Percentiles rank a stretch among this genome's conserved stretches.
Evolutionary conservation across 23 tunicate species (phyloP).

Genomic region (Styela plicata): DNA sequence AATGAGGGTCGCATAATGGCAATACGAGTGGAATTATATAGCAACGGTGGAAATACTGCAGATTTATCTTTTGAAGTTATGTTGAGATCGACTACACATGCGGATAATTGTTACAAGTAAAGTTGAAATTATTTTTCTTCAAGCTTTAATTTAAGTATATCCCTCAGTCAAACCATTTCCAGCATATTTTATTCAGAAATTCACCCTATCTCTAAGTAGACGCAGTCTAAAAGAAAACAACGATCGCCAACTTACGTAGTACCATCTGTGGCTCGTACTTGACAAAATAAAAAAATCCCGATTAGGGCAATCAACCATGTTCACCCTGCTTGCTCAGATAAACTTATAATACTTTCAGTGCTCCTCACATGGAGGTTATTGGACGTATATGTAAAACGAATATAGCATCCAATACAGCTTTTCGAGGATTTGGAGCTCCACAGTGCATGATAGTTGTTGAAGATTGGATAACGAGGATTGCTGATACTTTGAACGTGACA

Average conservation of each 20-base stretch:
- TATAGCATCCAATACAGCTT: slow-evolving; percentile 39
- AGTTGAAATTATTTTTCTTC: not conserved
- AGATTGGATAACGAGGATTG: slow-evolving; percentile 28
- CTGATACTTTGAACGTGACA: not conserved
- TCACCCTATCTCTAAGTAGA: no score
- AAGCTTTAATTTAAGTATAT: no score
- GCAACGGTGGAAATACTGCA: slow-evolving; percentile 39
- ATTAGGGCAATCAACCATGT: no score
- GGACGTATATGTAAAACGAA: slow-evolving; percentile 42
- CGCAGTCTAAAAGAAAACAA: no score
- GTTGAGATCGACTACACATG: not conserved
- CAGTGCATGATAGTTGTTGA: slow-evolving; percentile 34
- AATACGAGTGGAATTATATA: slow-evolving; percentile 12
- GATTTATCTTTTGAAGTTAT: slow-evolving; percentile 24
- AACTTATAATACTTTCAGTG: slow-evolving; percentile 2
- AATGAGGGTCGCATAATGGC: slow-evolving; percentile 33
- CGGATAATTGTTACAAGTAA: slow-evolving; percentile 40
- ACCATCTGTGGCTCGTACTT: no score
- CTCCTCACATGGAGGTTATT: slow-evolving; percentile 36
- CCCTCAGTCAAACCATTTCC: no score
- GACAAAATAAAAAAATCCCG: no score
- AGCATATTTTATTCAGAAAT: no score
- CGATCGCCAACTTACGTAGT: no score
- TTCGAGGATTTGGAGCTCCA: slow-evolving; percentile 41
- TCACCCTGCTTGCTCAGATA: no score